phyloP scores from a whole-genome alignment of 2,113 vertebrate genomes.

The Malurus alboscapulatus region DNA sequence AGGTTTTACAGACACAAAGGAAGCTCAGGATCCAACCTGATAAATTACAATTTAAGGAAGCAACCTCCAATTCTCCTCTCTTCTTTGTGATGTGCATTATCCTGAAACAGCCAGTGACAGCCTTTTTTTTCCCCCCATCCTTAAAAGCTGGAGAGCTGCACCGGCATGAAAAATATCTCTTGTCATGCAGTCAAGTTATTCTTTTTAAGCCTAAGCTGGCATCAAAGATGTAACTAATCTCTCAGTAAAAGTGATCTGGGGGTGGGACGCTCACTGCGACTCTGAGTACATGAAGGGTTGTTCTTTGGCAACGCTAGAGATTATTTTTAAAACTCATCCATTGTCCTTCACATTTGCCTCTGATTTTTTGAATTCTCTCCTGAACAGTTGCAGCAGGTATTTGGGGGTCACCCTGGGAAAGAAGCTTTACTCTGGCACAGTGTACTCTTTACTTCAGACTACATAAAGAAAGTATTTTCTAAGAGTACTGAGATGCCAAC shows the following conservation, averaged over 20 bases:
- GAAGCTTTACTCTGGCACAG: not conserved
- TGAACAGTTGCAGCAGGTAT: not conserved
- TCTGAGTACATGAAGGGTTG: not conserved
- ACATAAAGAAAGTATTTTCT: not conserved
- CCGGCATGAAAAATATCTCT: not conserved
- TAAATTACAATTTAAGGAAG: not conserved
- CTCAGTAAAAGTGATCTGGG: constrained; percentile 7
- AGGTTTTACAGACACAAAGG: not conserved
- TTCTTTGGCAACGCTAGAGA: not conserved
- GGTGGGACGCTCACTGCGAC: not conserved
- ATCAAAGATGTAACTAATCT: constrained; percentile 29
- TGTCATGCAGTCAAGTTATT: not conserved
- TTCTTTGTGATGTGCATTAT: not conserved
- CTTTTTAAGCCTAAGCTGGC: constrained; percentile 17
- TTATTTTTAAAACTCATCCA: constrained; percentile 7
- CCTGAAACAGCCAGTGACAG: not conserved
- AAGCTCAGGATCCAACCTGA: not conserved
- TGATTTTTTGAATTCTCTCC: not conserved
- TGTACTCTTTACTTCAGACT: not conserved
- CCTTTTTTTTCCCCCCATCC: not conserved
- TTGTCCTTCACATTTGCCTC: not conserved
- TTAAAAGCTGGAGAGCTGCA: not conserved
- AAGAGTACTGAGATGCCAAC: not conserved
- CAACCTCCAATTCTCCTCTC: not conserved
- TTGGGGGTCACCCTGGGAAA: not conserved